phyloP scores from a whole-genome alignment of 1,140 invertebrate species.

The Sarcophaga bullata region DNA sequence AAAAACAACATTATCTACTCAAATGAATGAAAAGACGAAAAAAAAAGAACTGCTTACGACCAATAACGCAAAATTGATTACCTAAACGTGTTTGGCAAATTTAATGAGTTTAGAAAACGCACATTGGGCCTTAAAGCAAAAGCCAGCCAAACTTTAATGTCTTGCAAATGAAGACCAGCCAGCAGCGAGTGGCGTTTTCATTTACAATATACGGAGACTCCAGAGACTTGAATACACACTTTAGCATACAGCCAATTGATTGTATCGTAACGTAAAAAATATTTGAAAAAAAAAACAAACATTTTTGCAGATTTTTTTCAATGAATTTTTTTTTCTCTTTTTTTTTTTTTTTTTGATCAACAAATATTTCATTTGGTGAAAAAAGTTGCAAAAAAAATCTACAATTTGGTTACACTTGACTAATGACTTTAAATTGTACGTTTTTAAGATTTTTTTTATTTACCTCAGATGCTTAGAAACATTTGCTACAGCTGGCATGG shows the following conservation, averaged over 20 bases:
- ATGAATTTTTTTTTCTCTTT: background rate
- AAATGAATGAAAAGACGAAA: background rate
- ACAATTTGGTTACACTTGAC: constrained; percentile 32
- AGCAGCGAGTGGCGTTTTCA: background rate
- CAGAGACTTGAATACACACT: background rate
- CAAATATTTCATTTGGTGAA: background rate
- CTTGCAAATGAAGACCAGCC: background rate
- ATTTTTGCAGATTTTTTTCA: background rate
- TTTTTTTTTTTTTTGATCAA: background rate
- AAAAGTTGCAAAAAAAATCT: background rate
- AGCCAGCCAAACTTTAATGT: too few relatives aligned
- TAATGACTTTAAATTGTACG: constrained; percentile 27
- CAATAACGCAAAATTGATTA: constrained; percentile 28
- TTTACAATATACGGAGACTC: background rate
- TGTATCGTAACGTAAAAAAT: background rate
- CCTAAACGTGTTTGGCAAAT: constrained; percentile 38
- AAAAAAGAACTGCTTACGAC: constrained; percentile 14
- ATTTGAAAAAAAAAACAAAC: background rate
- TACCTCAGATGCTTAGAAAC: background rate
- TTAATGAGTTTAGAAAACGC: constrained; percentile 36
- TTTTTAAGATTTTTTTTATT: background rate
- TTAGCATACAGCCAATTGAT: background rate
- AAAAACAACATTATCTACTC: background rate
- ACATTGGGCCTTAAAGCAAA: background rate
- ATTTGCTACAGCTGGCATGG: too few relatives aligned